A percentile compares a stretch with the other conserved stretches of the same genome.
Evolutionary conservation across 35 echinoderm and acorn worm species (phyloP).

Genomic region (Amphiura filiformis): DNA sequence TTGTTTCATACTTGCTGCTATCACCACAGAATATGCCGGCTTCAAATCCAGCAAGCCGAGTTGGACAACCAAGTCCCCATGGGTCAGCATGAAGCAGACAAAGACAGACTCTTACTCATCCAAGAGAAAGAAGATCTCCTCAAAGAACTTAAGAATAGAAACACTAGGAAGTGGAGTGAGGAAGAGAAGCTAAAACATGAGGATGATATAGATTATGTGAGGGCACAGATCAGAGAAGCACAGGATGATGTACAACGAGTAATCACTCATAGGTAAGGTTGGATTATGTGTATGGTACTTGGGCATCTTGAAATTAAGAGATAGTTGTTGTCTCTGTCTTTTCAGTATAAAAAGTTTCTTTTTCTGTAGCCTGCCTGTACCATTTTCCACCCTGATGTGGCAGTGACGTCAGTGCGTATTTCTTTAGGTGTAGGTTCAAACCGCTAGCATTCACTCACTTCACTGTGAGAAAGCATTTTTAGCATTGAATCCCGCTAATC

Average conservation of each 20-base stretch:
- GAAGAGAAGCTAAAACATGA: conserved; percentile 24
- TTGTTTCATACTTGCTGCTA: no score
- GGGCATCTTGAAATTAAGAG: no score
- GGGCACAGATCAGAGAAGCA: conserved; percentile 17
- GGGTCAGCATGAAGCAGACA: conserved; percentile 46
- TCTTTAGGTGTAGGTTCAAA: no score
- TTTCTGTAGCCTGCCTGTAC: no score
- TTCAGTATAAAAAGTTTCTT: no score
- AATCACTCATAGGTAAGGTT: conserved; percentile 37
- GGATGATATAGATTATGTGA: conserved; percentile 18
- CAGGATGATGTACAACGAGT: conserved; percentile 47
- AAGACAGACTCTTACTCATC: conserved; percentile 55
- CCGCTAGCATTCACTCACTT: no score
- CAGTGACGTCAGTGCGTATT: no score
- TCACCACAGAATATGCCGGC: conserved; percentile 46
- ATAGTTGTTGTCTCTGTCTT: no score
- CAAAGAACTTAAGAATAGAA: conserved; percentile 53
- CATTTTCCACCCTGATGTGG: no score
- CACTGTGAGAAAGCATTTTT: no score
- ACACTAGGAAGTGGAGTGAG: conserved; percentile 48
- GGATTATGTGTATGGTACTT: no score
- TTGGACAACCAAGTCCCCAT: conserved; percentile 38
- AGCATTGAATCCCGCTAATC: no score
- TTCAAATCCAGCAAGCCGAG: conserved; percentile 76
- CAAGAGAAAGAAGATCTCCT: conserved; percentile 75